Conservation (phyloP, 2,888 invertebrate genomes). For the Elmis aenea region DNA sequence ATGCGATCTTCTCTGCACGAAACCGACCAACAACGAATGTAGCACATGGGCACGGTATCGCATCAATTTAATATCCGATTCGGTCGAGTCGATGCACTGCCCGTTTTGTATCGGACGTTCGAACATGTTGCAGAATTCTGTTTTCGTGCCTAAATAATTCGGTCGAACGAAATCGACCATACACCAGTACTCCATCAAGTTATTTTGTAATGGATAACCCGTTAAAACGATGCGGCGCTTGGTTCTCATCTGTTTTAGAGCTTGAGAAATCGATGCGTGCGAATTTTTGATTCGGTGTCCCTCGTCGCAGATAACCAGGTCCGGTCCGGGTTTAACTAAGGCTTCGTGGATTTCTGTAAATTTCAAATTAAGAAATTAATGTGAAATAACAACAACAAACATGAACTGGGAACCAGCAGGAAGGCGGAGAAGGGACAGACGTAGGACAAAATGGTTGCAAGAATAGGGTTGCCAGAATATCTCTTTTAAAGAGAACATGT, state of each 20-base stretch:
- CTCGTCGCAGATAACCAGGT: slow-evolving; percentile 92
- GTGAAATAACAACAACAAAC: no score
- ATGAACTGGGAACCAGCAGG: no score
- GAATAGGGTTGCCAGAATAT: no score
- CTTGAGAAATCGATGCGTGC: slow-evolving; percentile 92
- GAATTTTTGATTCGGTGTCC: slow-evolving; percentile 98
- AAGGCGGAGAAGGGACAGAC: no score
- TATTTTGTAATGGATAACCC: slow-evolving; percentile 97
- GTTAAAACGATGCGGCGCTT: slow-evolving; percentile 93
- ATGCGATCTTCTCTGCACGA: slow-evolving; percentile 94
- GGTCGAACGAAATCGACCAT: slow-evolving; percentile 99
- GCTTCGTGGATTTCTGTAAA: slow-evolving; percentile 75
- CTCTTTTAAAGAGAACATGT: no score
- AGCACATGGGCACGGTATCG: slow-evolving; percentile 91
- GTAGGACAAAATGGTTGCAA: no score
- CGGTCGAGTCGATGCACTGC: slow-evolving; percentile 95
- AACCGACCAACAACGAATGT: slow-evolving; percentile 89
- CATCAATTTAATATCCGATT: slow-evolving; percentile 90
- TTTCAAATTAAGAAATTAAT: no score
- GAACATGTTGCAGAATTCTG: slow-evolving; percentile 98
- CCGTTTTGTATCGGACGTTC: slow-evolving; percentile 98
- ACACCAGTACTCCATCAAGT: slow-evolving; percentile 94
- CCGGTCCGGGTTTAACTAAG: slow-evolving; percentile 86
- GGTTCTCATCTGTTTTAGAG: slow-evolving; percentile 90
- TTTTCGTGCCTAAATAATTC: slow-evolving; percentile 93